These are phyloP conservation scores for Pammene fasciana DNA, from an alignment of 2,888 invertebrate species.

Conservation along the genomic window DNA sequence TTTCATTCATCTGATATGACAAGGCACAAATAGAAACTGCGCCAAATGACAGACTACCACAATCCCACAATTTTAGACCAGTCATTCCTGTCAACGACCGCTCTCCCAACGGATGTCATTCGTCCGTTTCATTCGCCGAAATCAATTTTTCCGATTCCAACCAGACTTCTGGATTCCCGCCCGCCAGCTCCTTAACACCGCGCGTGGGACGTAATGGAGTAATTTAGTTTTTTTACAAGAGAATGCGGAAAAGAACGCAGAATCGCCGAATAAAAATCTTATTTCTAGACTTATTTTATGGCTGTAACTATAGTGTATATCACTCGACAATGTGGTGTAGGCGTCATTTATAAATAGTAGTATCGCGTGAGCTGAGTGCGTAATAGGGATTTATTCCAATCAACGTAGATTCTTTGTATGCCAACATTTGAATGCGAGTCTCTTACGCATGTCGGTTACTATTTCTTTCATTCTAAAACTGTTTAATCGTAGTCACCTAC, in stretches of 20 bases:
- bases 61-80: too few relatives aligned
- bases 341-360: conserved; percentile 38
- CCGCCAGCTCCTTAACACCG: conserved; percentile 40
- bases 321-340: conserved; percentile 32
- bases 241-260: conserved; percentile 68
- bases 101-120: neutral
- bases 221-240: conserved; percentile 57
- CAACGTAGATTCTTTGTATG: conserved; percentile 2
- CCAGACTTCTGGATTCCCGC: neutral
- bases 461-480: neutral
- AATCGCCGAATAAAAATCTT: conserved; percentile 46
- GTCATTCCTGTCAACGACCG: neutral
- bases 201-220: conserved; percentile 43
- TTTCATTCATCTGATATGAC: too few relatives aligned
- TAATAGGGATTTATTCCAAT: conserved; percentile 10
- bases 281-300: conserved; percentile 24
- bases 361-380: conserved; percentile 28
- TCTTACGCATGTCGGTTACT: neutral
- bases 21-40: too few relatives aligned
- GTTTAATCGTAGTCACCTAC: too few relatives aligned
- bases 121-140: neutral
- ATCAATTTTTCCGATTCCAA: neutral
- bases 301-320: conserved; percentile 13
- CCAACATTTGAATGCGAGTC: neutral
- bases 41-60: too few relatives aligned